A percentile compares a stretch with the other conserved stretches of the same genome.
phyloP scores from a whole-genome alignment of 2,888 invertebrate species.

The Diplolepis rosae region DNA sequence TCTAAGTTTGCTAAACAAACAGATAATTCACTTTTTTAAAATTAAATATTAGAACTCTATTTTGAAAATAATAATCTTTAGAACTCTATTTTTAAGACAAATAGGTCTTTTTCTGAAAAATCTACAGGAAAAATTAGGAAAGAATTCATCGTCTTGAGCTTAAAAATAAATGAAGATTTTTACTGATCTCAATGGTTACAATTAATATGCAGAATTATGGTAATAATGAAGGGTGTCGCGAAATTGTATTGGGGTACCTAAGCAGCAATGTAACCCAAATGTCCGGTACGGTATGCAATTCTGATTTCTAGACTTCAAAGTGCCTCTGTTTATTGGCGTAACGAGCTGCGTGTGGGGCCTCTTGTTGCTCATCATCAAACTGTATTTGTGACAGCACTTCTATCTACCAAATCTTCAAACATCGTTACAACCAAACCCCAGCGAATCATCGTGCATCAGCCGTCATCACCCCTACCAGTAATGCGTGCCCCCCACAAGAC shows the following conservation, averaged over 20 bases:
- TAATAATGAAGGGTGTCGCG: neutral
- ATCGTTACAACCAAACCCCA: constrained; percentile 70
- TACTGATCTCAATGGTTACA: neutral
- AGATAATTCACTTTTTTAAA: no score
- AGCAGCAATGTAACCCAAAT: constrained; percentile 68
- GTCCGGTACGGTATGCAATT: constrained; percentile 72
- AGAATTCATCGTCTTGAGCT: neutral
- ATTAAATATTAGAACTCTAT: no score
- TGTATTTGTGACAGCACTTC: constrained; percentile 78
- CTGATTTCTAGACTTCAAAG: constrained; percentile 74
- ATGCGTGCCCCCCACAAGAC: constrained; percentile 71
- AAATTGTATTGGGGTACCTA: constrained; percentile 42
- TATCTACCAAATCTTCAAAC: constrained; percentile 64
- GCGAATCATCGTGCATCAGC: constrained; percentile 70
- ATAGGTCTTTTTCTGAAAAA: neutral
- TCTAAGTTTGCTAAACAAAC: no score
- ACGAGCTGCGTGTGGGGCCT: constrained; percentile 93
- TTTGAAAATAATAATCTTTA: no score
- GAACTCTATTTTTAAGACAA: neutral
- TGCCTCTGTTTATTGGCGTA: constrained; percentile 91
- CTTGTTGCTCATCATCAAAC: constrained; percentile 83
- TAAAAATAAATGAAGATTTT: neutral
- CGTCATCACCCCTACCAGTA: constrained; percentile 71
- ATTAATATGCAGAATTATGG: neutral
- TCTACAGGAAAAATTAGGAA: neutral